phyloP scores from a whole-genome alignment of 2,113 vertebrate species.

The Columba janthina region DNA sequence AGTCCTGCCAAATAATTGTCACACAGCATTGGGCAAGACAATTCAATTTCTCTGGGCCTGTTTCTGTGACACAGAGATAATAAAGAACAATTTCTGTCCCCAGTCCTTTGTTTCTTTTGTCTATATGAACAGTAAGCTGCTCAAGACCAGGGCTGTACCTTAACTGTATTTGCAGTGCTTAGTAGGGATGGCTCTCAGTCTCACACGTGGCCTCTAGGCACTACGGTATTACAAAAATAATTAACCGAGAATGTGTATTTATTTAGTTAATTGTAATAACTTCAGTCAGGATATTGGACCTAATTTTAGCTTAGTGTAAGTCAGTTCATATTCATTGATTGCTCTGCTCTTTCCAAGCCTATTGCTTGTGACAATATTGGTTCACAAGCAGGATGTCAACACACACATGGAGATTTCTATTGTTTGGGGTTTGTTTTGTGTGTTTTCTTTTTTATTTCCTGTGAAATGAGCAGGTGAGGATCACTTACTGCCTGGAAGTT shows the following conservation, averaged over 20 bases:
- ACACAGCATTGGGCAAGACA: not conserved
- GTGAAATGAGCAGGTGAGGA: not conserved
- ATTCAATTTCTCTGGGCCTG: constrained; percentile 3
- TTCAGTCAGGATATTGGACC: not conserved
- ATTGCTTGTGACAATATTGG: constrained; percentile 42
- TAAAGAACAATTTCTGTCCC: not conserved
- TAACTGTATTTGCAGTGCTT: not conserved
- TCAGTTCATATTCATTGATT: not conserved
- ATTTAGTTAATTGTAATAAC: constrained; percentile 36
- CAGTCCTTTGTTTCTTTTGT: not conserved
- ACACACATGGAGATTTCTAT: not conserved
- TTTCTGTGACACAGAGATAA: not conserved
- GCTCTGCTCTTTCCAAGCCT: not conserved
- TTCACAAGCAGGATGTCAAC: constrained; percentile 26
- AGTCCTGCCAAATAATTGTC: constrained; percentile 15
- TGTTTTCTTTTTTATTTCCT: not conserved
- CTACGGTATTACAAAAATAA: not conserved
- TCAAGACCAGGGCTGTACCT: not conserved
- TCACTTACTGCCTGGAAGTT: not conserved
- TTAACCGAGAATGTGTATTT: constrained; percentile 9
- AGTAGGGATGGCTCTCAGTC: not conserved
- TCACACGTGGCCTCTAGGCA: not conserved
- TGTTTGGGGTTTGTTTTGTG: not conserved
- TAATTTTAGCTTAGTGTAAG: constrained; percentile 19
- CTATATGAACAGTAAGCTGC: not conserved